A percentile compares a stretch with the other conserved stretches of the same genome.
phyloP scores from a whole-genome alignment of 2,888 invertebrate genomes.

The Drosophila neonasuta region DNA sequence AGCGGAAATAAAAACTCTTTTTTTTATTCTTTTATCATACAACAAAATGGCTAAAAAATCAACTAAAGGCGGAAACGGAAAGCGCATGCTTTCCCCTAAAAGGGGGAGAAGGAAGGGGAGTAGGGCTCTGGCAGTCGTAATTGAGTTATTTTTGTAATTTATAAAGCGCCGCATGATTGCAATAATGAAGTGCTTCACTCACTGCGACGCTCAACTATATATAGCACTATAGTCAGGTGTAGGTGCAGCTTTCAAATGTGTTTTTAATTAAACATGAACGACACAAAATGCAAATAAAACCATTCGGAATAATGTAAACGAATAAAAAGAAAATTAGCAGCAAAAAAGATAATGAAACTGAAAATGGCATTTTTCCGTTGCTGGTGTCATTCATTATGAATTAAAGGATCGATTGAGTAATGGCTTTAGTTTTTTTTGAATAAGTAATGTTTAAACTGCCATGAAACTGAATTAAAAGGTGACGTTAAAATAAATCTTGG shows the following conservation, averaged over 20 bases:
- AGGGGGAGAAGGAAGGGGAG: background rate
- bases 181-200: constrained; percentile 59
- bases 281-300: constrained; percentile 54
- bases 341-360: constrained; percentile 13
- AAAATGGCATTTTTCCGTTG: constrained; percentile 17
- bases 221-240: background rate
- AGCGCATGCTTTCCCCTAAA: constrained; percentile 51
- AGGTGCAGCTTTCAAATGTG: constrained; percentile 49
- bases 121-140: constrained; percentile 47
- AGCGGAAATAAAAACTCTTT: constrained; percentile 66
- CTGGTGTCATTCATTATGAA: constrained; percentile 5
- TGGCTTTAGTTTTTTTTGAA: too few species aligned
- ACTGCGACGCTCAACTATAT: background rate
- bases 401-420: constrained; percentile 1
- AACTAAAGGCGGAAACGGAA: constrained; percentile 66
- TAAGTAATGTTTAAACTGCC: too few species aligned
- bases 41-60: constrained; percentile 42
- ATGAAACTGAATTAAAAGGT: too few species aligned
- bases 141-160: constrained; percentile 70
- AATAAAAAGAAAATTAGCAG: constrained; percentile 67
- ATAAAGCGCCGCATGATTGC: constrained; percentile 50
- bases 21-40: constrained; percentile 12
- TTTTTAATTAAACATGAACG: constrained; percentile 69
- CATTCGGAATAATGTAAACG: constrained; percentile 63
- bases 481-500: too few species aligned